Base-by-base conservation (phyloP, 2,888 invertebrate species). In the Magallana nippona region DNA sequence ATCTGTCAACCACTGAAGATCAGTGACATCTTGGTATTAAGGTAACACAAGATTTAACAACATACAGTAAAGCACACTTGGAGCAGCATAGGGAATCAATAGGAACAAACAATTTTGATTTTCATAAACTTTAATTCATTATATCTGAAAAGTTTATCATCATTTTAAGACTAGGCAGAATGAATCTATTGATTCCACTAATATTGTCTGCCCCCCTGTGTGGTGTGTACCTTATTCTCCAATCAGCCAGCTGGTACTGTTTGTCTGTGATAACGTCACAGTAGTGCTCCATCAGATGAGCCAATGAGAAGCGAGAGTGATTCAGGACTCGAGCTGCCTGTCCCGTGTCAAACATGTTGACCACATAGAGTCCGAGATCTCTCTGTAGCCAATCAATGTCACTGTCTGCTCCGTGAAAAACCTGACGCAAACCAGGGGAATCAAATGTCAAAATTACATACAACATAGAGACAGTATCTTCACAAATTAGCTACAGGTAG, bases 271-370 rank as follows among this genome's bases (percentile, higher is more conserved):
- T 95, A 32, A 98, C 95, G 77, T 96, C 94, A 93, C 98, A 98
- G 93, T 97, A 98, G 82, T 95, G 95, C 90, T 96, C 95, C 58
- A 99, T 95, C 60, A 99, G 95, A 93, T 96, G 96, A 0, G 97
- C 96, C 55, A 95, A 92, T 3, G 98, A 97, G 1, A 96, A 95
- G 19, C 96, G 96, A 0, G 96, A 95, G 86, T 97, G 95, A 44
- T 96, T 95, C 0, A 99, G 95, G 2, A 96, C 95, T 88, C 96
- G 96, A 0, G 98, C 96, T 0, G 98, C 99, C 93, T 97, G 96
- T 92, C 97, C 96, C 0, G 99, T 99, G 94, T 99, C 99, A 93
- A 99, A 99, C 96, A 99, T 96, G 89, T 99, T 98, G 0, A 99
- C 98, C 2, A 99, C 95, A 93, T 99, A 99, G 1, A 99, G 93